Evolutionary conservation across 2,888 invertebrate genomes (phyloP).

Genomic region (Brachynemurus nebulosus): DNA sequence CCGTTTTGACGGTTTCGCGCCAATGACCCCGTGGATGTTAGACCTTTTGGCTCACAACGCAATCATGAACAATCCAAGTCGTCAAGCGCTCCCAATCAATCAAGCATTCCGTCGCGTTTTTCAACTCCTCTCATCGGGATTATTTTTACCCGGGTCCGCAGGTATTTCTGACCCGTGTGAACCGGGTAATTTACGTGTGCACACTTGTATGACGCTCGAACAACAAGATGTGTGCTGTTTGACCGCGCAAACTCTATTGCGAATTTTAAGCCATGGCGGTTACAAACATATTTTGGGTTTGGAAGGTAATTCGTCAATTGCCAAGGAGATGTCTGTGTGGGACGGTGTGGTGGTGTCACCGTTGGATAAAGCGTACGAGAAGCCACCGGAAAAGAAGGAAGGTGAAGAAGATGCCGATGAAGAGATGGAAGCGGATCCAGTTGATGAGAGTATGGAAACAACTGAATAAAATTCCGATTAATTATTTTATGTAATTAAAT

Average conservation of each 20-base stretch:
- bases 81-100: conserved; percentile 85
- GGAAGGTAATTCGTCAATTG: conserved; percentile 39
- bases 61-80: conserved; percentile 88
- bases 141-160: conserved; percentile 88
- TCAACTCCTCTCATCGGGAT: conserved; percentile 81
- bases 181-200: conserved; percentile 73
- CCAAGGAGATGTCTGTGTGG: conserved; percentile 88
- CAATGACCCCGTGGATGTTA: conserved; percentile 92
- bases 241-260: conserved; percentile 83
- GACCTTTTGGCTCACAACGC: conserved; percentile 92
- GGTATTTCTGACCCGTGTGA: conserved; percentile 93
- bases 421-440: conserved; percentile 45
- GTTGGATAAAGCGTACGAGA: conserved; percentile 84
- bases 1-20: conserved; percentile 79
- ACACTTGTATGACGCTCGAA: conserved; percentile 78
- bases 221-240: conserved; percentile 88
- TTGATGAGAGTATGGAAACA: conserved; percentile 40
- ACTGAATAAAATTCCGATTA: conserved; percentile 22
- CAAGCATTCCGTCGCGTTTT: conserved; percentile 83
- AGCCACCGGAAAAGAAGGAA: conserved; percentile 61
- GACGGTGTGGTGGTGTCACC: conserved; percentile 93
- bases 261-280: conserved; percentile 87
- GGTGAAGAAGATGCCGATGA: conserved; percentile 52
- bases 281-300: conserved; percentile 77
- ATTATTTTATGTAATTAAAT: no score